Conservation (phyloP, 1,140 invertebrate genomes). For the Tyrophagus putrescentiae region DNA sequence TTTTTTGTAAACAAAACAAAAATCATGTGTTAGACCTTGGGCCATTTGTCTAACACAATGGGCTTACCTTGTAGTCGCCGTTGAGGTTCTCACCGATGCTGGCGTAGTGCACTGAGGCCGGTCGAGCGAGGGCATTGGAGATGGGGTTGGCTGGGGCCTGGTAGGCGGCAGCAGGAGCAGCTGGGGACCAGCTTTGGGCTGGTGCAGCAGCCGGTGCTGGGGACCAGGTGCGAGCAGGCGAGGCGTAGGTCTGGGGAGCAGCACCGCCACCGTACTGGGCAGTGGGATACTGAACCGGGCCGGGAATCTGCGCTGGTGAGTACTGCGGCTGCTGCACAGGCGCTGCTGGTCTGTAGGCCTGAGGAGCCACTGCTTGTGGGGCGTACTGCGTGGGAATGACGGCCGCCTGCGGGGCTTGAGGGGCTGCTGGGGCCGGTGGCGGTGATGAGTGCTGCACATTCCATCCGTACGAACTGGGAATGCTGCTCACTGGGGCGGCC, state of each 20-base stretch:
- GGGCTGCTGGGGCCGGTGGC: too few relatives aligned
- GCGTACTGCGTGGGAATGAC: too few relatives aligned
- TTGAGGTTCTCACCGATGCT: constrained; percentile 22
- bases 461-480: constrained; percentile 3
- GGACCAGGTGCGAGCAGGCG: not conserved
- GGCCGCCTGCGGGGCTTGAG: too few relatives aligned
- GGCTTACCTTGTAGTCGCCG: constrained; percentile 23
- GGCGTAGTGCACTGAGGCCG: constrained; percentile 22
- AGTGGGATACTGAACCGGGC: not conserved
- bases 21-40: not conserved
- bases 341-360: too few relatives aligned
- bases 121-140: constrained; percentile 7
- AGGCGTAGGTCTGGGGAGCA: not conserved
- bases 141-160: constrained; percentile 1
- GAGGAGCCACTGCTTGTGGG: not conserved
- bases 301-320: not conserved
- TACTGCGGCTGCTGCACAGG: too few relatives aligned
- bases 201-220: not conserved
- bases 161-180: not conserved
- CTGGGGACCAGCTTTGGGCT: not conserved
- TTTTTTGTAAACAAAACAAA: not conserved
- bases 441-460: not conserved
- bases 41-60: not conserved
- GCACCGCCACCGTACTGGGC: not conserved
- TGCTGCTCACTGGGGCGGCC: not conserved